phyloP scores from a whole-genome alignment of 2,113 vertebrate genomes.

The Colistium nudipinnis region DNA sequence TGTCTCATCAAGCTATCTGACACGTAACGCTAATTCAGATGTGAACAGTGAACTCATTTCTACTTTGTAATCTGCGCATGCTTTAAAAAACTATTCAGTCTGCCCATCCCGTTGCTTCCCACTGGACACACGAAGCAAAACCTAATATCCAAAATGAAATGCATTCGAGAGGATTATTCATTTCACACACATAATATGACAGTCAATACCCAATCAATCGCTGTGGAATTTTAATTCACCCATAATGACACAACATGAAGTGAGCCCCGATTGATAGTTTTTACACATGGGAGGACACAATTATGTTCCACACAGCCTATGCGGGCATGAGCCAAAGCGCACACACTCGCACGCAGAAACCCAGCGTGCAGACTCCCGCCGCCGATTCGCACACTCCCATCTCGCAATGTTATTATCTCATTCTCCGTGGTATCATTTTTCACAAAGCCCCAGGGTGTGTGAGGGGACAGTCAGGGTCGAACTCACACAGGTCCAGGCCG shows the following conservation, averaged over 20 bases:
- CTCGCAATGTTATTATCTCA: conserved; percentile 72
- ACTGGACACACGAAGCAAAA: conserved; percentile 43
- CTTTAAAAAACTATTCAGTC: conserved; percentile 32
- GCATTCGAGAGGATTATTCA: conserved; percentile 59
- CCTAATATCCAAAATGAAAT: conserved; percentile 48
- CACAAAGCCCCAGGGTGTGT: conserved; percentile 64
- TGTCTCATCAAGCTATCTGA: conserved; percentile 41
- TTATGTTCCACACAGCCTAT: conserved; percentile 50
- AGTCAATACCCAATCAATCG: conserved; percentile 76
- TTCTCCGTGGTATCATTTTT: conserved; percentile 74
- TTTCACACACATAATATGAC: conserved; percentile 62
- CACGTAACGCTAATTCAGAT: conserved; percentile 60
- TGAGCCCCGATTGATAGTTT: conserved; percentile 74
- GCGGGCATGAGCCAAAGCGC: background rate
- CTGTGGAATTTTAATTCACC: conserved; percentile 71
- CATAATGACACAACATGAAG: conserved; percentile 72
- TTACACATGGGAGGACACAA: conserved; percentile 75
- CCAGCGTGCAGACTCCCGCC: background rate
- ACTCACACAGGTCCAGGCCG: conserved; percentile 66
- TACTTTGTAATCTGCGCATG: conserved; percentile 37
- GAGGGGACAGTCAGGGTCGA: conserved; percentile 73
- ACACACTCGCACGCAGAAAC: background rate
- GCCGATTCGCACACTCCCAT: conserved; percentile 49
- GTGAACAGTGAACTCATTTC: conserved; percentile 53
- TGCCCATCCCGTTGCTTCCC: conserved; percentile 31